Evolutionary conservation across 1,140 invertebrate genomes (phyloP).

Genomic region (Sycophila sp.): DNA sequence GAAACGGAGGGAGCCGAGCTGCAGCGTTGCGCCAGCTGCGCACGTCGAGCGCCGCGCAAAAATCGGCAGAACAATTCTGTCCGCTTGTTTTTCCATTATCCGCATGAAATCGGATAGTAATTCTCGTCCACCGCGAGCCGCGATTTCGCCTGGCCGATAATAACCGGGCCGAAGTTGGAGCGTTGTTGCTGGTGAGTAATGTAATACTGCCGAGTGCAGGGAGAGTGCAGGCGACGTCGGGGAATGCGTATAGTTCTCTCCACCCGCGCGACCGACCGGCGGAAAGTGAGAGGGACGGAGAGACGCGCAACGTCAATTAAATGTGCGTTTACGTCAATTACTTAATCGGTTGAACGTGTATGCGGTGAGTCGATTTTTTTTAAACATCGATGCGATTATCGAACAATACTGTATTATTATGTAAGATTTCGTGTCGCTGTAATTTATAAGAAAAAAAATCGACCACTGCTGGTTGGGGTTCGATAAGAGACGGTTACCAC

Average conservation of each 20-base stretch:
- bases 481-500: too few species aligned
- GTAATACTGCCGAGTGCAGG: background rate
- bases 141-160: background rate
- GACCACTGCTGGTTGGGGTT: too few species aligned
- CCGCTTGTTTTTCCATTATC: conserved; percentile 27
- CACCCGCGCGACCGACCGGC: background rate
- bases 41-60: background rate
- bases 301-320: conserved; percentile 19
- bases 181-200: too few species aligned
- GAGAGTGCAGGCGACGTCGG: background rate
- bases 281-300: background rate
- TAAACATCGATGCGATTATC: too few species aligned
- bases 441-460: too few species aligned
- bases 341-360: background rate
- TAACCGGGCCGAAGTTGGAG: too few species aligned
- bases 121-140: conserved; percentile 14
- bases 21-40: background rate
- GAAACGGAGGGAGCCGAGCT: background rate
- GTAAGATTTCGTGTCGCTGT: background rate
- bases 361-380: too few species aligned
- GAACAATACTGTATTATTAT: too few species aligned
- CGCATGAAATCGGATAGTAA: conserved; percentile 23
- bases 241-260: background rate
- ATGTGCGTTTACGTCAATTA: conserved; percentile 32
- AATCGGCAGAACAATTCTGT: conserved; percentile 7